These are phyloP conservation scores for Troides oblongomaculatus DNA, from an alignment of 2,888 invertebrate species.

Conservation along the genomic window DNA sequence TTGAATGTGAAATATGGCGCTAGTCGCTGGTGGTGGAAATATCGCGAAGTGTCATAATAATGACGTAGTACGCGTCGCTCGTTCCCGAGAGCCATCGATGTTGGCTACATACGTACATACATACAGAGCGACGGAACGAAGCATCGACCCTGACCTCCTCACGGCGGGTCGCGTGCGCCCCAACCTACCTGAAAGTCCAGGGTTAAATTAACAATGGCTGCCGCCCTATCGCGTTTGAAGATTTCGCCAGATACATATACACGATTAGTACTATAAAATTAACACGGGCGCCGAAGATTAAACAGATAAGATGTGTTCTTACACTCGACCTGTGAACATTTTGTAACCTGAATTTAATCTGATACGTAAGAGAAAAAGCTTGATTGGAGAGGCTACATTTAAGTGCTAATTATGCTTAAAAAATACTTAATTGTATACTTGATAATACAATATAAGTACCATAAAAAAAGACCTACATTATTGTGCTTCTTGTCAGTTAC, in stretches of 20 bases:
- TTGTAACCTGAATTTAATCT: not conserved
- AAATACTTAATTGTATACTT: not conserved
- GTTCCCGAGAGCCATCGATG: slow-evolving; percentile 53
- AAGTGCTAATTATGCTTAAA: not conserved
- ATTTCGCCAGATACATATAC: slow-evolving; percentile 12
- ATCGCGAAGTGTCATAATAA: slow-evolving; percentile 25
- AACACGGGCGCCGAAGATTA: slow-evolving; percentile 9
- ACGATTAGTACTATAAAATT: slow-evolving; percentile 30
- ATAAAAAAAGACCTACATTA: not conserved
- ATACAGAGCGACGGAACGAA: slow-evolving; percentile 16
- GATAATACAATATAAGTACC: not conserved
- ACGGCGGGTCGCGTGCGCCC: slow-evolving; percentile 59
- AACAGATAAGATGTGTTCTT: slow-evolving; percentile 13
- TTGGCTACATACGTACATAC: slow-evolving; percentile 34
- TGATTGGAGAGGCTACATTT: not conserved
- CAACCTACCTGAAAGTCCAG: slow-evolving; percentile 45
- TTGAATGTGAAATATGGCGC: slow-evolving; percentile 13
- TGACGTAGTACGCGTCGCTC: slow-evolving; percentile 35
- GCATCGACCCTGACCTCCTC: slow-evolving; percentile 55
- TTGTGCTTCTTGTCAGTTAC: too few species aligned
- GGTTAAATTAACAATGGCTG: slow-evolving; percentile 45
- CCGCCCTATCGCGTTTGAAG: slow-evolving; percentile 21
- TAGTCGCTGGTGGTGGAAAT: slow-evolving; percentile 6
- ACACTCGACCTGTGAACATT: not conserved
- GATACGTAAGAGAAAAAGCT: not conserved